Base-by-base conservation (phyloP, 2,888 invertebrate species). In the Papilio protenor region DNA sequence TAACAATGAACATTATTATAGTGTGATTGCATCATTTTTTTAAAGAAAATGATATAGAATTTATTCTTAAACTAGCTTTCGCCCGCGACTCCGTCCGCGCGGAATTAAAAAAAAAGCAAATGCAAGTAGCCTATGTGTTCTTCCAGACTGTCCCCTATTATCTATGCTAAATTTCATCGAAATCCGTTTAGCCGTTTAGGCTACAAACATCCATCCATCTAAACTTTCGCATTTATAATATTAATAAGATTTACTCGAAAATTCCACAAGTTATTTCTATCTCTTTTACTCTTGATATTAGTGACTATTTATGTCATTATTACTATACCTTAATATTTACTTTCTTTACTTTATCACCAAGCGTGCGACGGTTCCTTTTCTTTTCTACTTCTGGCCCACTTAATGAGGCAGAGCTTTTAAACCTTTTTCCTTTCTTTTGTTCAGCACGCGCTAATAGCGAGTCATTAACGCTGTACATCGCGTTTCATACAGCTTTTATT, bases 371-470 rank as follows among this genome's bases (percentile, higher is more conserved):
- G 64, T 64, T 33, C 27, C 33, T 33, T 33, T 64, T 33, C 33
- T 64, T 76, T 59, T 59, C 70, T 61, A 71, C 71, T 76, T 12
- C 59, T 71, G 71, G 61, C 71, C 59, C 71, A 76, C 76, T 71
- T 76, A 76, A 71, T 76, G 49, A 76, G 71, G 59, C 70, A 64
- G 64, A 33, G 76, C 76, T 61, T 71, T 76, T 23, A 76, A 76
- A 59, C 61, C 71, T 70, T 70, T 75, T 71, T 76, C 71, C 33
- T 76, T 76, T 70, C 76, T 71, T 76, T 76, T 76, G 76, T 76
- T 76, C 71, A 71, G 61, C 61, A 71, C 71, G 71, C 76, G 76
- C 76, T 71, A 76, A 76, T 76, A 40, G 76, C 70, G 76, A 76
- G 71, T 49, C 59, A 70, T 76, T 71, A 76, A 59, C n/a, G 45